A percentile compares a stretch with the other conserved stretches of the same genome.
Conservation (phyloP, 2,113 vertebrate species). For the Accipiter cooperii region DNA sequence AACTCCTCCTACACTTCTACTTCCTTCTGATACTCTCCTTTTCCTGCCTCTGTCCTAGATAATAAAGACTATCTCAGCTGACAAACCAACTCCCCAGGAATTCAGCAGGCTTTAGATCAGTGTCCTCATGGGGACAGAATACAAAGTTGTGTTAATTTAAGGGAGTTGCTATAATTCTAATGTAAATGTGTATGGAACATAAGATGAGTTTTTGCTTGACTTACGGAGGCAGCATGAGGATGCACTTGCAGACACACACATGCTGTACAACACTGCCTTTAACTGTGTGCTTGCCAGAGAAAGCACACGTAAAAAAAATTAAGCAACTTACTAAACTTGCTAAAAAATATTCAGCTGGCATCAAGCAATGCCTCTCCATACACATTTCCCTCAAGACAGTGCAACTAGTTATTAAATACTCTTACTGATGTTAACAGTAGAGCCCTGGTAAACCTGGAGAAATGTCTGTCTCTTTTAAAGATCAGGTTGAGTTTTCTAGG, state of each 20-base stretch:
- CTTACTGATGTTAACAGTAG: not conserved
- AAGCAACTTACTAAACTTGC: not conserved
- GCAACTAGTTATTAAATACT: not conserved
- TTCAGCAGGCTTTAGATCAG: not conserved
- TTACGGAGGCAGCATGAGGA: not conserved
- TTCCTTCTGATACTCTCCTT: not conserved
- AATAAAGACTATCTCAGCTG: not conserved
- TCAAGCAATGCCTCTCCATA: not conserved
- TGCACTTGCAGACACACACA: accelerated
- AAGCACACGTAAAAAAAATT: not conserved
- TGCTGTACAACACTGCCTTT: not conserved
- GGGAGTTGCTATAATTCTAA: not conserved
- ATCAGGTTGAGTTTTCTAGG: not conserved
- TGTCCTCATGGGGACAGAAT: not conserved
- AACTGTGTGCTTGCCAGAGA: not conserved
- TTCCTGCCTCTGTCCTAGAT: not conserved
- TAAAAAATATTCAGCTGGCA: not conserved
- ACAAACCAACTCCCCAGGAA: not conserved
- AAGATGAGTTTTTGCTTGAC: not conserved
- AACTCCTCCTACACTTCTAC: not conserved
- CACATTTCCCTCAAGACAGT: not conserved
- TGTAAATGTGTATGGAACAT: accelerated
- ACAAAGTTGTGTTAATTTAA: not conserved
- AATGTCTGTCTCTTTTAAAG: not conserved
- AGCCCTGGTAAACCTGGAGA: not conserved